A percentile compares a stretch with the other conserved stretches of the same genome.
These are phyloP conservation scores for Augochlora pura DNA, from an alignment of 1,140 invertebrate species.

Conservation along the genomic window DNA sequence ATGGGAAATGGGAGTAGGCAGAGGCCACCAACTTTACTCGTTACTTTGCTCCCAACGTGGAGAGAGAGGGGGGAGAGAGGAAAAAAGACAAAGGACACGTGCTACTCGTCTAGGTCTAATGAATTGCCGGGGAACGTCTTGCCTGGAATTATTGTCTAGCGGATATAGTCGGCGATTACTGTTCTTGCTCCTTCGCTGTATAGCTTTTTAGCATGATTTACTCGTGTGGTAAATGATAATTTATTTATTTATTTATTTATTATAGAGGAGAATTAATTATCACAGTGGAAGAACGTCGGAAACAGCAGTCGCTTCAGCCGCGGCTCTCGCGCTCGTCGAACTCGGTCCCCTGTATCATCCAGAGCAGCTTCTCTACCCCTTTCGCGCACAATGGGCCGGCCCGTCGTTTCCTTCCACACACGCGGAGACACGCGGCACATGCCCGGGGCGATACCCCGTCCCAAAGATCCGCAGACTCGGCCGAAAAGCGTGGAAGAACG, in stretches of 20 bases:
- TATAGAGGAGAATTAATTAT: too few species aligned
- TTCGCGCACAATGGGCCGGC: slow-evolving; percentile 57
- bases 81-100: slow-evolving; percentile 32
- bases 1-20: slow-evolving; percentile 42
- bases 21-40: slow-evolving; percentile 70
- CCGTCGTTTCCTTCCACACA: slow-evolving; percentile 52
- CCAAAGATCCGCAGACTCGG: slow-evolving; percentile 39
- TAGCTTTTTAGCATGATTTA: too few species aligned
- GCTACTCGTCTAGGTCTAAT: slow-evolving; percentile 50
- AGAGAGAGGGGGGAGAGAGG: slow-evolving; percentile 12
- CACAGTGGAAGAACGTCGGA: too few species aligned
- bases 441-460: slow-evolving; percentile 68
- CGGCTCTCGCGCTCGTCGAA: slow-evolving; percentile 59
- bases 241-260: too few species aligned
- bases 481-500: slow-evolving; percentile 4
- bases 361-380: slow-evolving; percentile 2
- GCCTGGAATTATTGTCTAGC: background rate
- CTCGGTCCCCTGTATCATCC: slow-evolving; percentile 32
- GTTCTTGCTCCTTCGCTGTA: too few species aligned
- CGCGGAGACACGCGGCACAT: slow-evolving; percentile 67
- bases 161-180: background rate
- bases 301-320: too few species aligned
- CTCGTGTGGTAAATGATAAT: too few species aligned
- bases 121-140: slow-evolving; percentile 54
- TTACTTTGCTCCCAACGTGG: slow-evolving; percentile 66